These are phyloP conservation scores for Eupelmus urozonus DNA, from an alignment of 2,888 invertebrate species.

Conservation along the genomic window DNA sequence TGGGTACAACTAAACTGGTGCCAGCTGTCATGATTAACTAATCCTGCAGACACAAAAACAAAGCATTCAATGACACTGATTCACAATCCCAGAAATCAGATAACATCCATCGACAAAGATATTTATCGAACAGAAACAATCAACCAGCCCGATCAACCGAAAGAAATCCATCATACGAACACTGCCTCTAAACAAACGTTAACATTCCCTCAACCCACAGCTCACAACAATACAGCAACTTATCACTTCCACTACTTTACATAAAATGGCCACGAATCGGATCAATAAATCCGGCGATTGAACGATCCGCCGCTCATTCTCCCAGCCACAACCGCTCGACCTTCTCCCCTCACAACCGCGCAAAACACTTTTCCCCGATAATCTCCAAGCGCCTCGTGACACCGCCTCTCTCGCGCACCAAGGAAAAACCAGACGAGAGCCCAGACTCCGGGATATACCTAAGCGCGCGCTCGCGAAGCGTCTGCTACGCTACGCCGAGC, in stretches of 20 bases:
- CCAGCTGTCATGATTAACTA: slow-evolving; percentile 83
- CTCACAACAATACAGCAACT: no score
- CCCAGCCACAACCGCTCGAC: no score
- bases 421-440: slow-evolving; percentile 62
- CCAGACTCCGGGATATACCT: no score
- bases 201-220: no score
- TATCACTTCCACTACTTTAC: slow-evolving; percentile 29
- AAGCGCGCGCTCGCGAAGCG: slow-evolving; percentile 66
- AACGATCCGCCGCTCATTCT: slow-evolving; percentile 43
- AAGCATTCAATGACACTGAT: slow-evolving; percentile 17
- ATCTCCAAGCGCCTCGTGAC: slow-evolving; percentile 36
- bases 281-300: slow-evolving; percentile 52
- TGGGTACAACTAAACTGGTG: slow-evolving; percentile 95
- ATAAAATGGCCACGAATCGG: slow-evolving; percentile 57
- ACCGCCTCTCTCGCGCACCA: slow-evolving; percentile 38
- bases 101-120: no score
- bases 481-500: slow-evolving; percentile 70
- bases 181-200: no score
- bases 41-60: slow-evolving; percentile 34
- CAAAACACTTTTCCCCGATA: no score
- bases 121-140: no score
- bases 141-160: no score
- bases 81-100: no score
- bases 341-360: no score
- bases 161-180: no score